Base-by-base conservation (phyloP, 92 coral and sea anemone species). In the Bergia puertoricense region DNA sequence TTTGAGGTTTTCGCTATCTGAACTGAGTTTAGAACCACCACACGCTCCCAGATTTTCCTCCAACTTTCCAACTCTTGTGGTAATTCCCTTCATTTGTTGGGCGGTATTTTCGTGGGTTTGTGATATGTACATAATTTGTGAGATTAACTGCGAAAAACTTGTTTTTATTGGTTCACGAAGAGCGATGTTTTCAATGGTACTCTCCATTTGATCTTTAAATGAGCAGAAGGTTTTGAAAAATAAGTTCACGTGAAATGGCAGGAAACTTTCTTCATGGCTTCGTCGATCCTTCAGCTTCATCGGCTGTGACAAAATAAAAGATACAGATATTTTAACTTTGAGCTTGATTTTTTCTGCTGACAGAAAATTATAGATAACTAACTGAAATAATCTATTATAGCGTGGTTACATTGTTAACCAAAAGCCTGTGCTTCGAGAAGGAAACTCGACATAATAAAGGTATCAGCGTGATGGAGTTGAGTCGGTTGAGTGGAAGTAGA, bases 81-180 rank as follows among this genome's bases (percentile, higher is more conserved):
- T 30, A 30, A 30, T 30, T 9, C 75, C 38, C 8, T 23, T 23
- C 41, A 30, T 3, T 69, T 69, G 75, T 39, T 69, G 75, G 2
- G 75, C 15, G 11, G 38, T 14, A 14, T 69, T 22, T 30, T 22
- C 75, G 75, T 69, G 22, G 75, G 75, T 13, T 69, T 69, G 75
- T 22, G 75, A 22, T 69, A 69, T 4, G 39, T 69, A 69, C 75
- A 81, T 74, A 2, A 90, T 81, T 57, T 90, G 92, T 16, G 92
- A 73, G 36, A 90, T 76, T 36, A 90, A 74, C 81, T 80, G 92
- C 2, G 86, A 72, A 85, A 90, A 81, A 14, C 90, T 8, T 86
- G 86, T 1, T 86, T 72, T 36, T 90, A 86, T 18, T 90, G 30
- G 30, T 30, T 30, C 30, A 30, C 30, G 30, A 30, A 30, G 30